A percentile compares a stretch with the other conserved stretches of the same genome.
Evolutionary conservation across 2,888 invertebrate species (phyloP).

Genomic region (Pandemis corylana): DNA sequence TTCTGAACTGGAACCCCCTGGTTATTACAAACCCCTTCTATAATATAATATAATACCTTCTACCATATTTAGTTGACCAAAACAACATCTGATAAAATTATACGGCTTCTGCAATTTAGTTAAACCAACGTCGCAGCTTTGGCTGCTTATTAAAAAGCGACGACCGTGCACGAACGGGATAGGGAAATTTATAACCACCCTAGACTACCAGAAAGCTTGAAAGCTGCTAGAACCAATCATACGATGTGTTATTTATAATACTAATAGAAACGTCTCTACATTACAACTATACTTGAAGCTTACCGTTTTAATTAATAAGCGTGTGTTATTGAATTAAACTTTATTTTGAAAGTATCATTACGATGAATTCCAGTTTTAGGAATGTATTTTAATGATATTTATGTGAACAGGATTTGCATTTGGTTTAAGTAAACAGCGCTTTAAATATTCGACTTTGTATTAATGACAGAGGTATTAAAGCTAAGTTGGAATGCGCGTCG

Average conservation of each 20-base stretch:
- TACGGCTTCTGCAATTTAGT: slow-evolving; percentile 2
- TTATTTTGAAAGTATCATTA: neutral
- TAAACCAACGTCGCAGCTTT: neutral
- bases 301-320: slow-evolving; percentile 4
- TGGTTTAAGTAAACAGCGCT: slow-evolving; percentile 42
- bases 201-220: slow-evolving; percentile 5
- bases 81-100: neutral
- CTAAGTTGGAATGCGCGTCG: slow-evolving; percentile 76
- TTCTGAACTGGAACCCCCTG: no score
- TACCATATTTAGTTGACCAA: no score
- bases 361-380: neutral
- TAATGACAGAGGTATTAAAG: slow-evolving; percentile 65
- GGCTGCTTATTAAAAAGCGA: neutral
- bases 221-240: slow-evolving; percentile 13
- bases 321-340: neutral
- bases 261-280: neutral
- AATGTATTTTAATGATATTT: no score
- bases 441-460: slow-evolving; percentile 63
- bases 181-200: slow-evolving; percentile 10
- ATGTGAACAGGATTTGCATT: slow-evolving; percentile 8
- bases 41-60: no score
- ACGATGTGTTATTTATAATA: neutral
- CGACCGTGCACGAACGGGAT: neutral
- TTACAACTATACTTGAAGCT: neutral
- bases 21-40: no score